Conservation (phyloP, 2,888 invertebrate genomes). For the Lagria hirta region DNA sequence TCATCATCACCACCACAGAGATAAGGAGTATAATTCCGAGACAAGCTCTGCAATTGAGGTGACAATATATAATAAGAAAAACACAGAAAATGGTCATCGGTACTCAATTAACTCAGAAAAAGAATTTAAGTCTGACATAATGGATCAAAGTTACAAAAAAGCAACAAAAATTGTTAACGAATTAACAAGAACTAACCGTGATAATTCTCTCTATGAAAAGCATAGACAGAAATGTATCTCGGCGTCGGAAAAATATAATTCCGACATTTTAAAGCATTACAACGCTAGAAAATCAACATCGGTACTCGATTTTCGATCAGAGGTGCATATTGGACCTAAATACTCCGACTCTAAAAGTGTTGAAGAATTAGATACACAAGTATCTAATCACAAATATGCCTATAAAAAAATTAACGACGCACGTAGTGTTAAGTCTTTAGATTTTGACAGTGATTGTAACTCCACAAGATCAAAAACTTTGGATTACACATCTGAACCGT, state of each 20-base stretch:
- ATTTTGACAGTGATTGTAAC: conserved; percentile 71
- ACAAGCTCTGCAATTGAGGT: conserved; percentile 60
- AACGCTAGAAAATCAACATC: conserved; percentile 61
- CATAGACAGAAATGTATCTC: conserved; percentile 51
- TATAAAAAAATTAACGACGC: conserved; percentile 53
- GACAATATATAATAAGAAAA: conserved; percentile 37
- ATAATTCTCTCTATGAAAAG: conserved; percentile 46
- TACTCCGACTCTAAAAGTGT: conserved; percentile 52
- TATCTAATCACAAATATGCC: conserved; percentile 33
- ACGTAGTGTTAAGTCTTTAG: conserved; percentile 71
- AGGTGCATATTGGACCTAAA: conserved; percentile 48
- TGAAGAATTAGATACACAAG: conserved; percentile 52
- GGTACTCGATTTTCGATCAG: conserved; percentile 59
- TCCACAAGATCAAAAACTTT: conserved; percentile 45
- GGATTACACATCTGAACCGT: conserved; percentile 63
- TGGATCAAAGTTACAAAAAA: conserved; percentile 52
- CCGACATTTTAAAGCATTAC: conserved; percentile 52
- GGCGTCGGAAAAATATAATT: conserved; percentile 51
- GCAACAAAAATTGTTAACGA: conserved; percentile 53
- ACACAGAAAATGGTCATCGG: conserved; percentile 30
- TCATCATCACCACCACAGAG: conserved; percentile 45
- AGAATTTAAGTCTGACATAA: conserved; percentile 41
- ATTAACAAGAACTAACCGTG: conserved; percentile 44
- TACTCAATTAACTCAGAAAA: conserved; percentile 39
- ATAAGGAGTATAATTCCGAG: conserved; percentile 61